These are phyloP conservation scores for Ceyx margarethae DNA, from an alignment of 2,113 vertebrate species.

Conservation along the genomic window DNA sequence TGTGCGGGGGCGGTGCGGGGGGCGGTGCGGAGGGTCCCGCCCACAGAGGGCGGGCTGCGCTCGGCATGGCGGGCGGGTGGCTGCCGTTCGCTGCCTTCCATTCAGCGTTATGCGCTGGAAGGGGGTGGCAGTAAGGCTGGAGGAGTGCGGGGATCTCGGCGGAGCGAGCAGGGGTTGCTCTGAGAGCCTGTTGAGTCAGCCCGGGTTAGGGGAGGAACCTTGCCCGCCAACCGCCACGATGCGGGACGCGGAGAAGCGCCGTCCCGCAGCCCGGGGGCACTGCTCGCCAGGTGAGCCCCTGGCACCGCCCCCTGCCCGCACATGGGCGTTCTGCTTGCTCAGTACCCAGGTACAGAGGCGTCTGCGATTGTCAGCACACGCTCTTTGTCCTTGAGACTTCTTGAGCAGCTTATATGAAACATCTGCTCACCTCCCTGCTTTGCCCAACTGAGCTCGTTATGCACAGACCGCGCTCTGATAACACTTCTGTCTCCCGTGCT, in stretches of 20 bases:
- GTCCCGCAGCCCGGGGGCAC: fast-evolving
- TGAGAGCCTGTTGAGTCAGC: neutral
- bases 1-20: neutral
- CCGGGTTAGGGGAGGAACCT: fast-evolving
- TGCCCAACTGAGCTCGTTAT: neutral
- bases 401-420: neutral
- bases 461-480: neutral
- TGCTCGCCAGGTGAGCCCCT: fast-evolving
- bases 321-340: fast-evolving
- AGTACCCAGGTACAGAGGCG: neutral
- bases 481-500: neutral
- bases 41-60: neutral
- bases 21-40: neutral
- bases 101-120: fast-evolving
- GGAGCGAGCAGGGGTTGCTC: neutral
- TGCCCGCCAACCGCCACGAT: neutral
- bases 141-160: too few species aligned
- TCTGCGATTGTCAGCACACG: fast-evolving
- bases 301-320: fast-evolving
- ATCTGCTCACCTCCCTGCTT: neutral
- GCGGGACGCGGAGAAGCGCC: neutral
- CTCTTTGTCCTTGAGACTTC: neutral
- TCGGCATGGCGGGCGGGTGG: fast-evolving
- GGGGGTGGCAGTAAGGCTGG: too few species aligned
- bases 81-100: fast-evolving